Evolutionary conservation across 2,113 vertebrate genomes (phyloP), one percentile per base, ranked within the genome.

Genomic region (Neomonachus schauinslandi): DNA sequence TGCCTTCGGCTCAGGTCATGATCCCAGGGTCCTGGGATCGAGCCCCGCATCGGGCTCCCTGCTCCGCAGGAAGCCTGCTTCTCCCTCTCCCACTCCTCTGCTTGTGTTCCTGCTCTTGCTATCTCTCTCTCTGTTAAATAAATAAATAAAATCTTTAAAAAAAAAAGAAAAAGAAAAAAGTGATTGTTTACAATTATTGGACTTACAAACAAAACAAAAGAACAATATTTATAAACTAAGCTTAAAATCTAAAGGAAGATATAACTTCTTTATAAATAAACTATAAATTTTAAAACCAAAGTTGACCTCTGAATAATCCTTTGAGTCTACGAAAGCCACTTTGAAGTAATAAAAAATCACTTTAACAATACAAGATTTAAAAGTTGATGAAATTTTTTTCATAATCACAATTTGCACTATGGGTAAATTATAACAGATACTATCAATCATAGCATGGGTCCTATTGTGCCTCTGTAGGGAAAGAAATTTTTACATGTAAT

Each of bases 221-320:
- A 94, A 81, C 5, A 42, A 24, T 76, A 94, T 74, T 76, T 91
- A 3, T 59, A 86, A 74, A 59, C 10, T 81, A 74, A 86, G n/a
- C 4, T 63, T 63, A 93, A 93, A 87, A 39, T 83, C 5, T 72
- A 91, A 77, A 87, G 36, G 88, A 77, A 87, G 36, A 72, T 49
- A 42, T 93, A 83, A n/a, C 11, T 49, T 63, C n/a, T 59, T 65
- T 79, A 65, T 80, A 94, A 83, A 85, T 74, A 36, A 95, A 90
- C 89, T 84, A 77, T 72, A 61, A 53, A 71, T 86, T 88, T 82
- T n/a, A 63, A 94, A 94, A 67, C 39, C 7, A 81, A 91, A 81
- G 2, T 19, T 84, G 33, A 89, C 18, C 14, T 91, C 55, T 65
- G n/a, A 95, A 67, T 63, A 53, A 71, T 81, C 28, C 90, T 31